Base-by-base conservation (phyloP, 2,797 vertebrate genomes). In the Ispidina lecontei region DNA sequence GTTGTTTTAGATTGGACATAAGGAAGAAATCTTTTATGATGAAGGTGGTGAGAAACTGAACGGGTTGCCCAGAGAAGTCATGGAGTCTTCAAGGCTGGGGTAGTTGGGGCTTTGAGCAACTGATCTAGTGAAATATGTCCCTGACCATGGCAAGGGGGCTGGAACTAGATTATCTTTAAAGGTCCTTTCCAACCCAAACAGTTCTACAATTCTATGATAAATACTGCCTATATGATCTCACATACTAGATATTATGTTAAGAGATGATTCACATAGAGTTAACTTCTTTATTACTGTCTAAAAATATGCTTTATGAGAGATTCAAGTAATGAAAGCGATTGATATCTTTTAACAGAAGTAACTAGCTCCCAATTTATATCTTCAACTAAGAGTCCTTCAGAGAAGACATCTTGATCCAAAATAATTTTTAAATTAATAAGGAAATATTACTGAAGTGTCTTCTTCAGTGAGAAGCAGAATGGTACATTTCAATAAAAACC, bases 361-460 rank as follows among this genome's bases (percentile, higher is more conserved):
- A 73, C 44, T 31, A 70, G 9, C 1, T 46, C 21, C 21, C 22
- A 65, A 1, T 84, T 78, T 75, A 55, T 17, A 67, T 12, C 29
- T 89, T 80, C 76, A 54, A 23, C 46, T 67, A 21, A 31, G 47
- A 87, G n/a, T 69, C 54, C 43, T 83, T 85, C 62, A 85, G 76
- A 83, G 56, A 79, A 71, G 43, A 49, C 3, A 1, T 39, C 69
- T 62, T 77, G 37, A 88, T 85, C 39, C 58, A 77, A 79, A 87
- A 43, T 80, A 59, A 58, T 71, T 87, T 91, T 31, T 23, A 91
- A 91, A 78, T 87, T 81, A 84, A 88, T 77, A 77, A 79, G 47
- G n/a, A 44, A 81, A 59, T 47, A 52, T 49, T 20, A n/a, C 7
- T 55, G 37, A 86, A 78, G 31, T 39, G 12, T 73, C 35, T 73